Evolutionary conservation across 1,140 invertebrate species (phyloP).

Genomic region (Teleogryllus occipitalis): DNA sequence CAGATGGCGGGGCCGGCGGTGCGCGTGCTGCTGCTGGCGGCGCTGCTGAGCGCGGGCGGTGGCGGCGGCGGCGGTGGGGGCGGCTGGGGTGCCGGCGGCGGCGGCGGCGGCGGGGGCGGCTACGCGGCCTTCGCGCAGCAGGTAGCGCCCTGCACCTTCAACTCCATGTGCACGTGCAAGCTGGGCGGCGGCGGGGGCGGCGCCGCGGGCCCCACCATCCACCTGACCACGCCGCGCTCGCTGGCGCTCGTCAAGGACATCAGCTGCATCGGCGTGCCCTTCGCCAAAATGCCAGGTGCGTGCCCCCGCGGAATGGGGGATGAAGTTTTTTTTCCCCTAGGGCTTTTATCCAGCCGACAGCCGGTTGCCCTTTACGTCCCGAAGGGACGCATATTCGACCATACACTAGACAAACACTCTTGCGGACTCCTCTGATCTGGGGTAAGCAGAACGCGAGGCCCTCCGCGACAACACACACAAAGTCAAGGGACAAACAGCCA

Average conservation of each 20-base stretch:
- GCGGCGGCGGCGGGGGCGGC: neutral
- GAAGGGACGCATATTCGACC: too few species aligned
- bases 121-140: slow-evolving; percentile 9
- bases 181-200: slow-evolving; percentile 44
- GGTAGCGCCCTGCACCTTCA: slow-evolving; percentile 45
- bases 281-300: slow-evolving; percentile 50
- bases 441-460: too few species aligned
- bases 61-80: neutral
- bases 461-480: too few species aligned
- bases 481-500: too few species aligned
- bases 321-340: too few species aligned
- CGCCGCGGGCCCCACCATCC: slow-evolving; percentile 31
- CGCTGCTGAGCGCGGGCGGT: too few species aligned
- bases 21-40: neutral
- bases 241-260: slow-evolving; percentile 37
- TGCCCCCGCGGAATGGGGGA: slow-evolving; percentile 11
- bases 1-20: neutral
- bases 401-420: too few species aligned
- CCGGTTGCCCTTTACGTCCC: too few species aligned
- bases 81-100: neutral
- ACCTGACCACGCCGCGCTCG: slow-evolving; percentile 17
- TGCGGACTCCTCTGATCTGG: too few species aligned
- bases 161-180: slow-evolving; percentile 54
- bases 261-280: slow-evolving; percentile 51
- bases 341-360: too few species aligned